Percentiles rank a stretch among this genome's conserved stretches.
These are phyloP conservation scores for Meandrina meandrites DNA, from an alignment of 92 coral and sea anemone genomes.

Conservation along the genomic window DNA sequence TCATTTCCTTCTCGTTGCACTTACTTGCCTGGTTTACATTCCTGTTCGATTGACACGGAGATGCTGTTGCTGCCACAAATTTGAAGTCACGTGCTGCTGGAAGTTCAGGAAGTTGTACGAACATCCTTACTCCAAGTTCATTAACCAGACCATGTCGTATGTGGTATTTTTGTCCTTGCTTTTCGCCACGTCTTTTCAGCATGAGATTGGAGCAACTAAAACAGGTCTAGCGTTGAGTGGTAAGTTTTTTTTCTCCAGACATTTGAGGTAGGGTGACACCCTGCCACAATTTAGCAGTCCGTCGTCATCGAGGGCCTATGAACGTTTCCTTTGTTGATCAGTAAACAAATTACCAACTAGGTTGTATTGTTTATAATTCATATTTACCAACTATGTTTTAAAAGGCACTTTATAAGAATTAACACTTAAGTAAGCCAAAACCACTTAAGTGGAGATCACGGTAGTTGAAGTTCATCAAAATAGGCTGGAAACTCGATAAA, in stretches of 20 bases:
- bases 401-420: no score
- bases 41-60: conserved; percentile 4
- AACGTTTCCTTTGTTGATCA: no score
- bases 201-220: background rate
- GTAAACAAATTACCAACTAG: no score
- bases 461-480: no score
- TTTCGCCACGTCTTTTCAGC: background rate
- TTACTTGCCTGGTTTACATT: background rate
- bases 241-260: background rate
- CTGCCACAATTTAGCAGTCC: background rate
- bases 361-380: no score
- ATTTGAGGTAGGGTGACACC: background rate
- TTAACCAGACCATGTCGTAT: conserved; percentile 32
- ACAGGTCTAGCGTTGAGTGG: conserved; percentile 13
- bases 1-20: background rate
- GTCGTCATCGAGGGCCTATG: background rate
- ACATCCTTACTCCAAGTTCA: conserved; percentile 28
- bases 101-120: conserved; percentile 11
- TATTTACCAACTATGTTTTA: no score
- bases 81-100: background rate
- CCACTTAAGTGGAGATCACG: no score
- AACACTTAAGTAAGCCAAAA: no score
- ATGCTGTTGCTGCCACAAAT: background rate
- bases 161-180: background rate
- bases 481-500: no score